Base-by-base conservation (phyloP, 64 coral and sea anemone genomes). In the Anthopleura sola region DNA sequence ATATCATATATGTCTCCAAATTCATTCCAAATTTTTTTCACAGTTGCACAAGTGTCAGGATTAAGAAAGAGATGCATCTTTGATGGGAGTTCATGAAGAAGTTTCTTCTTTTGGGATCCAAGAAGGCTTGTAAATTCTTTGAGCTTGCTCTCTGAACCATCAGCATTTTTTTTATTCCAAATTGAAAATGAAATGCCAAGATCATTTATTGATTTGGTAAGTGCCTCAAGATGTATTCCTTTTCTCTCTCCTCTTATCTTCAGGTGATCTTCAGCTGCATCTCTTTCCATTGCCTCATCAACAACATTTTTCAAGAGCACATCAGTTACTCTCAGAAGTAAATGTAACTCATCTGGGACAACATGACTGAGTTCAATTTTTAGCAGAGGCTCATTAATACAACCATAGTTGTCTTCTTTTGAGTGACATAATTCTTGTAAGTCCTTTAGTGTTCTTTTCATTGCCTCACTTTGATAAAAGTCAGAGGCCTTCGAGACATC, bases 161-260 rank as follows among this genome's bases (percentile, higher is more conserved):
- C 88, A 20, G 88, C 89, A 78, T 84, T 90, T 54, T 33, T 53
- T 40, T 87, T 87, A 19, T 87, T 76, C 71, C 85, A 87, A 36
- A 87, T 54, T 17, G 74, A 55, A 53, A 87, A 87, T 54, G 85
- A 87, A 31, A 87, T 87, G 6, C 85, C 29, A 2, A 87, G n/a
- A 29, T 74, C 28, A 78, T 78, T 87, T 32, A 87, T 37, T 29
- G 16, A 26, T 6, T 56, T 78, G 0, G 58, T 26, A 32, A 86
- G 62, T 4, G 37, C 75, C 24, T 29, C 24, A 21, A 87, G 71
- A 39, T 77, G 3, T 3, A 87, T 50, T 29, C 14, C 85, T 78
- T 87, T 78, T 54, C 49, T 60, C 56, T n/a, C 32, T 15, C 83
- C 83, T 3, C 81, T 80, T 9, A 74, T 23, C 24, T 89, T 93